Percentiles rank a stretch among this genome's conserved stretches.
Evolutionary conservation across 2,797 vertebrate genomes (phyloP).

Genomic region (Sebastes miniatus): DNA sequence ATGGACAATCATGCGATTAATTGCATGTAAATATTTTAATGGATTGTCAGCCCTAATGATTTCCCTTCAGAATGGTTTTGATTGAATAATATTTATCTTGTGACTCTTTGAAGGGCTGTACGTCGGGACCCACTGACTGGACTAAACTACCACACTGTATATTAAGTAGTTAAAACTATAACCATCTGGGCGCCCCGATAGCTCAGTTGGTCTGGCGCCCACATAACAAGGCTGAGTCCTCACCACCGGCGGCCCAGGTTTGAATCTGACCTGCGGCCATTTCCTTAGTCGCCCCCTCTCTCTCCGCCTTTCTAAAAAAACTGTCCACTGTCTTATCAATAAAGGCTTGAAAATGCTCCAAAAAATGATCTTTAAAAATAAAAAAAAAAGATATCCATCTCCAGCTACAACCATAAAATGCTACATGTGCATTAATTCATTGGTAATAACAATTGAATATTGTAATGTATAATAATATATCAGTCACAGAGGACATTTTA

Average conservation of each 20-base stretch:
- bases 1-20: too few relatives aligned
- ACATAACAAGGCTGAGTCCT: too few relatives aligned
- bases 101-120: not conserved
- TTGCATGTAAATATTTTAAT: too few relatives aligned
- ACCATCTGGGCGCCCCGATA: not conserved
- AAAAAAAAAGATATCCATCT: not conserved
- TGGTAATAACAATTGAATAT: not conserved
- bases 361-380: too few relatives aligned
- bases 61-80: not conserved
- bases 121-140: not conserved
- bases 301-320: too few relatives aligned
- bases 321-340: too few relatives aligned
- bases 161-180: not conserved
- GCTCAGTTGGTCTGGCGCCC: too few relatives aligned
- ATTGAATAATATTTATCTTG: not conserved
- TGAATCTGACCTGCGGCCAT: too few relatives aligned
- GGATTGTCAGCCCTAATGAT: not conserved
- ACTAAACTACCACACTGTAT: not conserved
- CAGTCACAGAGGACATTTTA: not conserved
- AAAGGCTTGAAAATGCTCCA: too few relatives aligned
- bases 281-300: too few relatives aligned
- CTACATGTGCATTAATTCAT: not conserved
- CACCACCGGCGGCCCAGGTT: too few relatives aligned
- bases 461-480: not conserved
- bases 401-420: not conserved